Evolutionary conservation across 1,140 invertebrate genomes (phyloP).

Genomic region (Phenacoccus solenopsis): DNA sequence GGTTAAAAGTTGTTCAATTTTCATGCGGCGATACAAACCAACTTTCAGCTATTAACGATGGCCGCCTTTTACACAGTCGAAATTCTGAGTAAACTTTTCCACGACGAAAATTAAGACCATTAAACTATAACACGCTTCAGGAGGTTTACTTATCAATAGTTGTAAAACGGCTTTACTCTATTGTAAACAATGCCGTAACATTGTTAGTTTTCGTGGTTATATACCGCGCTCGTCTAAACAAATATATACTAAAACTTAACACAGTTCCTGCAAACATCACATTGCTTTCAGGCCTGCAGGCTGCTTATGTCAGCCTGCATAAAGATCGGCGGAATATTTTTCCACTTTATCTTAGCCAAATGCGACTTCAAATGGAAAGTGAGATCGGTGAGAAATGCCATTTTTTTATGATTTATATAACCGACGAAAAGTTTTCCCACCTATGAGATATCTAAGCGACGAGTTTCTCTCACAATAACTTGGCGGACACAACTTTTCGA

Average conservation of each 20-base stretch:
- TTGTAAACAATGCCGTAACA: not conserved
- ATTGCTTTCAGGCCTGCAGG: not conserved
- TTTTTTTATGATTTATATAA: too few species aligned
- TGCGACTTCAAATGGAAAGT: too few species aligned
- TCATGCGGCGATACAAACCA: constrained; percentile 1
- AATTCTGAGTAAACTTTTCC: not conserved
- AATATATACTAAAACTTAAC: not conserved
- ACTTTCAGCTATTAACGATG: not conserved
- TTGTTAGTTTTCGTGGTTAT: not conserved
- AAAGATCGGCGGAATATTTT: too few species aligned
- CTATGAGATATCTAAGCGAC: too few species aligned
- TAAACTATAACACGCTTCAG: constrained; percentile 1
- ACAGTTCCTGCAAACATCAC: not conserved
- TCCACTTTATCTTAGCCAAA: too few species aligned
- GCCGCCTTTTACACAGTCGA: not conserved
- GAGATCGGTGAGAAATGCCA: too few species aligned
- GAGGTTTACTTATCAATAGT: not conserved
- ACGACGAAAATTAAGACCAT: not conserved
- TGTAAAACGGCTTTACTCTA: not conserved
- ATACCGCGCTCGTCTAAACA: not conserved
- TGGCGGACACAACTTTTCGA: too few species aligned
- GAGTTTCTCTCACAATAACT: too few species aligned
- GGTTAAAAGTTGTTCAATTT: not conserved
- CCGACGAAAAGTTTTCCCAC: too few species aligned
- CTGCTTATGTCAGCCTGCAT: not conserved